Evolutionary conservation across 2,113 vertebrate genomes (phyloP), one percentile per base, ranked within the genome.

Genomic region (Rallus limicola): DNA sequence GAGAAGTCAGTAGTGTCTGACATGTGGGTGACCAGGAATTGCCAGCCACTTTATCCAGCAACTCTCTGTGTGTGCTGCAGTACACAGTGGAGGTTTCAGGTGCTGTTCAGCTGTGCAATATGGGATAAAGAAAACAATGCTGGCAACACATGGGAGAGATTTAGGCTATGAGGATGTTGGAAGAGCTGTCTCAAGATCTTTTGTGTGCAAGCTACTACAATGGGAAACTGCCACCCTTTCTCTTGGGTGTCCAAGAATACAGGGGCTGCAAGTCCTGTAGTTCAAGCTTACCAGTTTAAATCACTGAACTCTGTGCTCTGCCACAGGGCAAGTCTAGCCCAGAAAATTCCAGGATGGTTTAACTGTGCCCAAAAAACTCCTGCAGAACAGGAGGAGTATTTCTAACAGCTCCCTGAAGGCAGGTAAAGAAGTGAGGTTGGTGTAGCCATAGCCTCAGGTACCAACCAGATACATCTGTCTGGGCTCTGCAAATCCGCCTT

Each of bases 381-480:
- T 40, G 74, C 48, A 86, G 83, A 90, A 64, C 23, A 60, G n/a
- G 20, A 76, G 34, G 25, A 70, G 17, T 53, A 68, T 58, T 83
- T 92, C 56, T 68, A 92, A 28, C 20, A 92, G 46, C 36, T 70
- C 58, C 53, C 31, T 36, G 58, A 67, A 67, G 50, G 53, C 16
- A 75, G 40, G 14, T 44, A 31, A 84, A 80, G 59, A 48, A 40
- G 58, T 69, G 58, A 24, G 46, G 16, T 64, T 86, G 67, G n/a
- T 68, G 67, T 50, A 68, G 53, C 86, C 46, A 14, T 7, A 86
- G 53, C 63, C 68, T 53, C 21, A 42, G 20, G 25, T 48, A 38
- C 36, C 1, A 2, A 58, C 67, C 8, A 12, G 58, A 40, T 42
- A 21, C 0, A 0, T 77, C 75, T 86, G 11, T 14, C 42, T 3